Conservation (phyloP, 2,113 vertebrate species). For the Erpornis zantholeuca region DNA sequence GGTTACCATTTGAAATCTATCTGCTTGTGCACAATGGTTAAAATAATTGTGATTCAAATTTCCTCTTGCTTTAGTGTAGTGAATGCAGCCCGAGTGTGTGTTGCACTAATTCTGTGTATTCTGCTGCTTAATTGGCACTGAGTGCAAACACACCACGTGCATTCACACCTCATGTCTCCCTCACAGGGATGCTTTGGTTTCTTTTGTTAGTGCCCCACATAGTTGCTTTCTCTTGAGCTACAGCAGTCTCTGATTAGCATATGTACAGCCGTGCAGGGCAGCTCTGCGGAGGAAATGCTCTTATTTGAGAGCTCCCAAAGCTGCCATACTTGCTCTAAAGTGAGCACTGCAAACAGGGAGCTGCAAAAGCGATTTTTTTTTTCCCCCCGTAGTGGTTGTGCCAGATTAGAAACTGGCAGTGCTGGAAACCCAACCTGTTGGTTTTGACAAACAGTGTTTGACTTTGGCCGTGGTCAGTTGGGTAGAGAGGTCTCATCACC, state of each 20-base stretch:
- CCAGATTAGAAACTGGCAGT: not conserved
- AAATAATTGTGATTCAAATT: not conserved
- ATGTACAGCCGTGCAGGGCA: not conserved
- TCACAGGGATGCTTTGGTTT: not conserved
- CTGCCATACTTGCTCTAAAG: not conserved
- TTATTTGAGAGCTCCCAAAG: not conserved
- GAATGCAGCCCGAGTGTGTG: not conserved
- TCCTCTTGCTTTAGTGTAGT: not conserved
- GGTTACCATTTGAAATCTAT: not conserved
- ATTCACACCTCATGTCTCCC: not conserved
- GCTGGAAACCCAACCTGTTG: not conserved
- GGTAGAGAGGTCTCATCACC: not conserved
- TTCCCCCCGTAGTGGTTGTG: not conserved
- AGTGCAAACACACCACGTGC: not conserved
- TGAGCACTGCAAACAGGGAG: not conserved
- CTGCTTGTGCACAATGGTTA: not conserved
- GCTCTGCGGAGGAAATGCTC: not conserved
- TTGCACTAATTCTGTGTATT: not conserved
- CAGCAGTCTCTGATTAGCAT: not conserved
- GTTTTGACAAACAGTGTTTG: not conserved
- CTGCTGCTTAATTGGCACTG: not conserved
- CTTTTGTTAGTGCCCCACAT: not conserved
- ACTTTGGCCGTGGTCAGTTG: not conserved
- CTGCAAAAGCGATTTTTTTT: not conserved
- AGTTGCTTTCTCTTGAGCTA: not conserved